These are phyloP conservation scores for Cheilosia scutellata DNA, from an alignment of 2,888 invertebrate genomes.

Conservation along the genomic window DNA sequence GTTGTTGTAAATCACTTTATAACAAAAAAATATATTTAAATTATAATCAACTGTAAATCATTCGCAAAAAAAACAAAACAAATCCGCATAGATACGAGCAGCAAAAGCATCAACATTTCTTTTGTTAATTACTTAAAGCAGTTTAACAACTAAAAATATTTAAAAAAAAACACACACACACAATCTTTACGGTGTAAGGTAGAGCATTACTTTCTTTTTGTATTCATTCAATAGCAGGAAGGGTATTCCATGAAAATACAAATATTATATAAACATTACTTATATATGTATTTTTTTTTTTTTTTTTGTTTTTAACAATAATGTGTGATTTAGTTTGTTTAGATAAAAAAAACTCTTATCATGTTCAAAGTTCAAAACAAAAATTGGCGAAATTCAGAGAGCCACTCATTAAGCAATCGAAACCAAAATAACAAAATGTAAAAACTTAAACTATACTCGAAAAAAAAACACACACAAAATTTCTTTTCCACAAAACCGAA, in stretches of 20 bases:
- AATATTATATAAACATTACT: constrained; percentile 47
- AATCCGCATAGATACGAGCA: constrained; percentile 59
- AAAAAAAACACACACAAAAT: constrained; percentile 44
- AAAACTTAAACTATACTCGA: constrained; percentile 24
- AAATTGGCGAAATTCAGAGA: constrained; percentile 53
- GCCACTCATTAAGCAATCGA: constrained; percentile 56
- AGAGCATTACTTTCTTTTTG: constrained; percentile 55
- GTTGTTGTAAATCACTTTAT: constrained; percentile 67
- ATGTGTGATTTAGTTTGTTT: constrained; percentile 72
- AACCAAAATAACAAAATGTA: constrained; percentile 75
- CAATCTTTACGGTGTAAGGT: constrained; percentile 70
- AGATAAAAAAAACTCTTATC: constrained; percentile 56
- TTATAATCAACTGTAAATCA: constrained; percentile 70
- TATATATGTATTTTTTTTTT: constrained; percentile 35
- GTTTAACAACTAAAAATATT: constrained; percentile 64
- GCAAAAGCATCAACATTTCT: constrained; percentile 51
- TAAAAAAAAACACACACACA: constrained; percentile 44
- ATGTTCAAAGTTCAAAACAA: constrained; percentile 70
- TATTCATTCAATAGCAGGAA: constrained; percentile 69
- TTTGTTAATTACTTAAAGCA: constrained; percentile 49
- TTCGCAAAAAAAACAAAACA: constrained; percentile 67
- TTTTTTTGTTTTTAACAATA: constrained; percentile 28
- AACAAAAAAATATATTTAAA: constrained; percentile 71
- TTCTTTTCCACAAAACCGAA: constrained; percentile 65
- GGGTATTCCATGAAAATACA: constrained; percentile 66